Percentiles rank a stretch among this genome's conserved stretches.
These are phyloP conservation scores for Podarcis siculus DNA, from an alignment of 2,797 vertebrate genomes.

Conservation along the genomic window DNA sequence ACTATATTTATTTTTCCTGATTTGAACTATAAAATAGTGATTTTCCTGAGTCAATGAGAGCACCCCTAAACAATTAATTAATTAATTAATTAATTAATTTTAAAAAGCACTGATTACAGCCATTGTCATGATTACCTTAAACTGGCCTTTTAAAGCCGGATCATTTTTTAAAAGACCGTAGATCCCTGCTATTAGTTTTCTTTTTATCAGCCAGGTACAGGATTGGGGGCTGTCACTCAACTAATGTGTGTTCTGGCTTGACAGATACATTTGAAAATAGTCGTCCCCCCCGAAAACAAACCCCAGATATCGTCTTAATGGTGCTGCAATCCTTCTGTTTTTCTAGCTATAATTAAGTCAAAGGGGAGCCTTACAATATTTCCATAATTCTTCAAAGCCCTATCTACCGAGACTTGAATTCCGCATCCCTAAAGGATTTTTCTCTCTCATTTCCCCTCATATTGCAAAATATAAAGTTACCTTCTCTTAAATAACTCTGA, in stretches of 20 bases:
- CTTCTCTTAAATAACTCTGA: conserved; percentile 6
- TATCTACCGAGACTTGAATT: background rate
- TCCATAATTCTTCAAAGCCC: conserved; percentile 22
- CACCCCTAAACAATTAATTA: too few species aligned
- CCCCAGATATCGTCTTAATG: background rate
- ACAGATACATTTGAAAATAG: background rate
- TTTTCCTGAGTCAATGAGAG: too few species aligned
- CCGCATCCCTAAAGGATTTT: conserved; percentile 4
- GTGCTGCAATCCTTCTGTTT: background rate
- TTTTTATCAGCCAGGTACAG: conserved; percentile 21
- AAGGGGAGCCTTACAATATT: conserved; percentile 1
- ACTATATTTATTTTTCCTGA: too few species aligned
- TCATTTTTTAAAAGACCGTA: background rate
- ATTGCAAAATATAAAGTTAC: background rate
- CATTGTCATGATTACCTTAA: background rate
- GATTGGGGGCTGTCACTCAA: background rate
- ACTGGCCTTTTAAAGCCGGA: background rate
- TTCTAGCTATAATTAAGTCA: background rate
- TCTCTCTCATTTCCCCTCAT: background rate
- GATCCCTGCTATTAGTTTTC: background rate
- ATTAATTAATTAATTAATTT: too few species aligned
- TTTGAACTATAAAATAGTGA: too few species aligned
- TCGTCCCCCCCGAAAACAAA: background rate
- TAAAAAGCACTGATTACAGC: too few species aligned
- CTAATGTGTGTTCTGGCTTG: background rate